Evolutionary conservation across 2,113 vertebrate species (phyloP), one percentile per base, ranked within the genome.

Genomic region (Equus przewalskii): DNA sequence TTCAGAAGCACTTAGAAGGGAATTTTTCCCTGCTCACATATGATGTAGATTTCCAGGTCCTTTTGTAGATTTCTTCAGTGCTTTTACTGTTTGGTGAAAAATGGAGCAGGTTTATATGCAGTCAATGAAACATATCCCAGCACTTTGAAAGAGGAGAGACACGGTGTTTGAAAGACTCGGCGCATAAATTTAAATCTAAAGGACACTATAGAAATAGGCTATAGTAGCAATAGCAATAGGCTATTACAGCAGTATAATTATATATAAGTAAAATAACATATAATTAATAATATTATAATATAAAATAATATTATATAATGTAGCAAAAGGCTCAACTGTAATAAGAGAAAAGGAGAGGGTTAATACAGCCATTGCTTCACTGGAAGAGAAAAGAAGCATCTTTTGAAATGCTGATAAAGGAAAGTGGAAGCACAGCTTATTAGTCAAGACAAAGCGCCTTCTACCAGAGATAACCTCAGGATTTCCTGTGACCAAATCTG

Each of bases 401-500:
- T 89, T 97, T 90, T 86, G 84, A 83, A 96, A 89, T 92, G 81
- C 51, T 49, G 49, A 80, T 64, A 96, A 91, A 95, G 64, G 44
- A 67, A 94, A 89, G 7, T 81, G 65, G 85, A 96, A 70, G 28
- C 22, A 67, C 12, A 36, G 62, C 46, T 86, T 91, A 70, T 91
- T 91, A 75, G 67, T 89, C 62, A 96, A 95, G 92, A 94, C 54
- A 78, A 72, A 90, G 14, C 67, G 36, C 46, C 36, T 90, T 80
- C 62, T 64, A 46, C 79, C 72, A 73, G 82, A 85, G 51, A 91
- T 46, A 91, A 73, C 44, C 30, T 73, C 85, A 65, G 86, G 75
- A 79, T 97, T 88, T 89, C 89, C 78, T 78, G 65, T 15, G 30
- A 51, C 62, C 54, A 73, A 95, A 91, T 88, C 60, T n/a, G 51